These are phyloP conservation scores for Thymelicus sylvestris DNA, from an alignment of 2,888 invertebrate genomes.

Conservation along the genomic window DNA sequence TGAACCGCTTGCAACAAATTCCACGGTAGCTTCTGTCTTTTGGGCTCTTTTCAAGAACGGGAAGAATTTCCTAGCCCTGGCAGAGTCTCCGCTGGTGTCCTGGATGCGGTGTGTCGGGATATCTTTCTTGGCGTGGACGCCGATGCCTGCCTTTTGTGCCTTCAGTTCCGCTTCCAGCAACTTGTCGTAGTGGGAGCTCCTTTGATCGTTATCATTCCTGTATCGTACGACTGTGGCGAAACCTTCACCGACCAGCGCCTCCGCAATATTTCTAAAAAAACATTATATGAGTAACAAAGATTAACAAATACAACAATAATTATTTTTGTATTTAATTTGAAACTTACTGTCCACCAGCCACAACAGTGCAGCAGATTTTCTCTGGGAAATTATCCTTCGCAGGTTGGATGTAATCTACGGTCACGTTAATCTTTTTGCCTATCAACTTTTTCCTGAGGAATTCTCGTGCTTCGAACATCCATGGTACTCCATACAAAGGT, in stretches of 20 bases:
- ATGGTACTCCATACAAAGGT: constrained; percentile 98
- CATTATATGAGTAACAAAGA: constrained; percentile 13
- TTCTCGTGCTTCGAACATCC: constrained; percentile 99
- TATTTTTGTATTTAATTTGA: background rate
- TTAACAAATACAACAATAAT: background rate
- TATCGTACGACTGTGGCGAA: constrained; percentile 96
- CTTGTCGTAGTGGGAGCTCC: constrained; percentile 97
- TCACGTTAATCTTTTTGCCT: constrained; percentile 96
- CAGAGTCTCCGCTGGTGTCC: constrained; percentile 92
- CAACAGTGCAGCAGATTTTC: constrained; percentile 97
- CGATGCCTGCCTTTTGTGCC: constrained; percentile 92
- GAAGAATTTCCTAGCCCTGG: constrained; percentile 95
- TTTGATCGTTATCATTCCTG: constrained; percentile 97
- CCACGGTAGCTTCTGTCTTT: constrained; percentile 95
- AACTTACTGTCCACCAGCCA: constrained; percentile 86
- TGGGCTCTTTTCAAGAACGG: constrained; percentile 96
- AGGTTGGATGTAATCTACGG: constrained; percentile 98
- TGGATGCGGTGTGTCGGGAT: constrained; percentile 92
- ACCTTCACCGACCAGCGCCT: constrained; percentile 96
- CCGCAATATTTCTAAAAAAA: constrained; percentile 93
- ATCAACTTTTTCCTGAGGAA: constrained; percentile 97
- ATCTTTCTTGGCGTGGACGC: constrained; percentile 95
- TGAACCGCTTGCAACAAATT: constrained; percentile 98
- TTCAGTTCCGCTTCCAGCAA: constrained; percentile 96
- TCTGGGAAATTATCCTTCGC: constrained; percentile 97